phyloP scores from a whole-genome alignment of 2,113 vertebrate species.

The Peromyscus californicus region DNA sequence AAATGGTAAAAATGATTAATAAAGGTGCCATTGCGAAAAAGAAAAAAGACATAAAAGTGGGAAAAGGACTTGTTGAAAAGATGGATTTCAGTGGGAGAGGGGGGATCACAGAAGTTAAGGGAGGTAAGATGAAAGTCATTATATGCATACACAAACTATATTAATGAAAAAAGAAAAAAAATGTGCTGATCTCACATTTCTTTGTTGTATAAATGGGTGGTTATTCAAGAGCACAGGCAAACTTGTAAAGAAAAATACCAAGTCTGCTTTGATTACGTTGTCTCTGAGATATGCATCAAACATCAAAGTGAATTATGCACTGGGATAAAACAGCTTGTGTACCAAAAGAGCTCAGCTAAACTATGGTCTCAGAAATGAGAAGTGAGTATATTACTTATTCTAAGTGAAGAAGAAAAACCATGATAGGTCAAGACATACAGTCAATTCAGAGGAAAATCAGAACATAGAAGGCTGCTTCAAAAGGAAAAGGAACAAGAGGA shows the following conservation, averaged over 20 bases:
- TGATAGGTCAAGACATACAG: background rate
- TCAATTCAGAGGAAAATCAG: background rate
- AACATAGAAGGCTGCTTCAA: background rate
- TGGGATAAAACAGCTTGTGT: background rate
- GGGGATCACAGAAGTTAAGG: too few species aligned
- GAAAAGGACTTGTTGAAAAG: background rate
- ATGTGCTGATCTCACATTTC: background rate
- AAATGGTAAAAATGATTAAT: background rate
- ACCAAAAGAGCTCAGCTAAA: background rate
- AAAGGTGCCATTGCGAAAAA: background rate
- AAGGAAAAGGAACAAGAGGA: background rate
- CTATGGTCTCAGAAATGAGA: background rate
- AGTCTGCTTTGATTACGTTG: background rate
- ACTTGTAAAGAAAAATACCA: background rate
- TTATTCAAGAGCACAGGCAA: background rate
- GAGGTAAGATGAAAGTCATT: background rate
- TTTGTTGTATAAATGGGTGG: background rate
- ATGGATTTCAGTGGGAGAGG: background rate
- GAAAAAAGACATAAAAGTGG: background rate
- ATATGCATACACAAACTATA: background rate
- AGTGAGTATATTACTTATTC: background rate
- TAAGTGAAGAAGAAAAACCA: background rate
- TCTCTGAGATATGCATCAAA: background rate
- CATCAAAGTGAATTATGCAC: background rate
- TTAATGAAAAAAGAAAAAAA: background rate